Conservation (phyloP, 2,113 vertebrate genomes). For the Parus major region DNA sequence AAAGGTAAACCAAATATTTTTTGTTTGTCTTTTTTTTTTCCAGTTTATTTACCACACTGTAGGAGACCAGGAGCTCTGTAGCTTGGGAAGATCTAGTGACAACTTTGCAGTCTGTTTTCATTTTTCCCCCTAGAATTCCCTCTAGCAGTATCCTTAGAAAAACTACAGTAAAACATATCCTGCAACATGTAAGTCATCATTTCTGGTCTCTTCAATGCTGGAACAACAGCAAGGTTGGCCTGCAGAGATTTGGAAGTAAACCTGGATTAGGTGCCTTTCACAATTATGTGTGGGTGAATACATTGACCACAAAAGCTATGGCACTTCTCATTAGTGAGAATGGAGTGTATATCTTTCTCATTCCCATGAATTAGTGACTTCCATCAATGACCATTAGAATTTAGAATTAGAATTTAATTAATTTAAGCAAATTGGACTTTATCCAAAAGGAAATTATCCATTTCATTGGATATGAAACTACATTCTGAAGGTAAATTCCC, state of each 20-base stretch:
- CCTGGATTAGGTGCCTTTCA: not conserved
- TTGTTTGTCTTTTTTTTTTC: not conserved
- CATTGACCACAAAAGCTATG: not conserved
- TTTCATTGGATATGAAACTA: not conserved
- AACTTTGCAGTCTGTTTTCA: not conserved
- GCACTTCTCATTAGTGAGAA: not conserved
- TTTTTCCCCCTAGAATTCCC: not conserved
- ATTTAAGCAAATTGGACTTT: not conserved
- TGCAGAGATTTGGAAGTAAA: not conserved
- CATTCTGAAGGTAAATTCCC: not conserved
- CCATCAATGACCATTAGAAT: not conserved
- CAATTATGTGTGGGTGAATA: not conserved
- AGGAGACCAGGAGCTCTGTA: not conserved
- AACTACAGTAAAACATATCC: not conserved
- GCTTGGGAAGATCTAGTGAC: not conserved
- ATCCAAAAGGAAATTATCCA: no score
- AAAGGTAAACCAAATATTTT: conserved; percentile 73
- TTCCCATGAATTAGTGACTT: not conserved
- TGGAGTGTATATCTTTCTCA: not conserved
- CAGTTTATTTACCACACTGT: not conserved
- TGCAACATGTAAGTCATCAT: not conserved
- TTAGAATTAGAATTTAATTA: not conserved
- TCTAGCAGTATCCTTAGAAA: not conserved
- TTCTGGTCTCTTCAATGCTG: not conserved
- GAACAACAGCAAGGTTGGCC: not conserved